phyloP scores from a whole-genome alignment of 2,888 invertebrate species.

The Hipparchia sbordonii region DNA sequence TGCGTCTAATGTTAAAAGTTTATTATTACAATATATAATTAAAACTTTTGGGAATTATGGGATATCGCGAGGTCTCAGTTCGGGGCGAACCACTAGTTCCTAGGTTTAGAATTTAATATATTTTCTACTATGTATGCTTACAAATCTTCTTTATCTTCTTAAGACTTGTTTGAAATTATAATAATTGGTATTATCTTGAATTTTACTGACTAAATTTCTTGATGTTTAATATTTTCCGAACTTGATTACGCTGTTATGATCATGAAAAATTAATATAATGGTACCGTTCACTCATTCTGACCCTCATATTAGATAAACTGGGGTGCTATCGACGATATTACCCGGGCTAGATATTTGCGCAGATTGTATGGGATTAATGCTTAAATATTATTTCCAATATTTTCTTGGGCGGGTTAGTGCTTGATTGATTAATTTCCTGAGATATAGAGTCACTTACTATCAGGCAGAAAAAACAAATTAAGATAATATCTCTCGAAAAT shows the following conservation, averaged over 20 bases:
- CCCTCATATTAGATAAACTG: constrained; percentile 57
- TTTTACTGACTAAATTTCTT: not conserved
- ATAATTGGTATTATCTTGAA: not conserved
- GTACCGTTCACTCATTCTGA: constrained; percentile 49
- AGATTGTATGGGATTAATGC: constrained; percentile 30
- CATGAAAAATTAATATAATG: constrained; percentile 45
- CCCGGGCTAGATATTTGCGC: constrained; percentile 55
- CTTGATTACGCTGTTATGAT: not conserved
- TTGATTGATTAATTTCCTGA: not conserved
- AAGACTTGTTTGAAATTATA: not conserved
- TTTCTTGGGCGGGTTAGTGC: constrained; percentile 17
- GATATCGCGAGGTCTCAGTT: no score
- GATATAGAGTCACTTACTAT: not conserved
- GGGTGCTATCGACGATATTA: constrained; percentile 53
- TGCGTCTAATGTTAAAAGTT: no score
- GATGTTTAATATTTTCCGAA: not conserved
- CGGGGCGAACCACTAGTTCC: no score
- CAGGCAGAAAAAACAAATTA: no score
- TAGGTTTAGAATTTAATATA: no score
- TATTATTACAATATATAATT: no score
- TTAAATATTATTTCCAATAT: constrained; percentile 13
- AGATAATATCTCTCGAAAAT: no score
- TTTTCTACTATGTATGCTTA: no score
- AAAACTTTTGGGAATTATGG: no score
- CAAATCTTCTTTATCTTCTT: no score